These are phyloP conservation scores for Chiloscyllium plagiosum DNA, from an alignment of 2,113 vertebrate species.

Conservation along the genomic window DNA sequence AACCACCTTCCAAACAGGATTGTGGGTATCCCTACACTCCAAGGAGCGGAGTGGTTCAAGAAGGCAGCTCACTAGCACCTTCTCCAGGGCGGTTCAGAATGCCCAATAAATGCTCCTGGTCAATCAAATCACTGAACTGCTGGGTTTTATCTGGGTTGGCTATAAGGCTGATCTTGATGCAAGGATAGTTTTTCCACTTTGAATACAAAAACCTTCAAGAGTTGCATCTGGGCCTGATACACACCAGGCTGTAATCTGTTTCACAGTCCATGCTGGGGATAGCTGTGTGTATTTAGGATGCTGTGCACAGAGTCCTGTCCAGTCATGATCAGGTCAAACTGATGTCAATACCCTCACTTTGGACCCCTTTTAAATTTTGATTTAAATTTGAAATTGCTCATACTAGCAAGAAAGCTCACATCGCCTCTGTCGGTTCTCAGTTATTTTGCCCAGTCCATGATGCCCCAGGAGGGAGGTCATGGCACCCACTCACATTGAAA, in stretches of 20 bases:
- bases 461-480: not conserved
- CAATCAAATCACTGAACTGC: not conserved
- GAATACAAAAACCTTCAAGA: not conserved
- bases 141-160: not conserved
- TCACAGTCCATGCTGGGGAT: not conserved
- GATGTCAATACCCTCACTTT: no score
- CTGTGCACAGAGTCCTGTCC: no score
- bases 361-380: no score
- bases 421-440: not conserved
- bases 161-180: not conserved
- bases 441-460: not conserved
- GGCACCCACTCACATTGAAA: no score
- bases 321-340: no score
- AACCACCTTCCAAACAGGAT: no score
- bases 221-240: not conserved
- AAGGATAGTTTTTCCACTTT: not conserved
- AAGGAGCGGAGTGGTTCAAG: no score
- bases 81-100: no score
- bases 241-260: not conserved
- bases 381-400: not conserved
- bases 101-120: not conserved
- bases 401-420: not conserved
- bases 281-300: not conserved
- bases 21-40: no score
- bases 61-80: no score